Conservation (phyloP, 2,797 vertebrate species). For the Falco concolor region DNA sequence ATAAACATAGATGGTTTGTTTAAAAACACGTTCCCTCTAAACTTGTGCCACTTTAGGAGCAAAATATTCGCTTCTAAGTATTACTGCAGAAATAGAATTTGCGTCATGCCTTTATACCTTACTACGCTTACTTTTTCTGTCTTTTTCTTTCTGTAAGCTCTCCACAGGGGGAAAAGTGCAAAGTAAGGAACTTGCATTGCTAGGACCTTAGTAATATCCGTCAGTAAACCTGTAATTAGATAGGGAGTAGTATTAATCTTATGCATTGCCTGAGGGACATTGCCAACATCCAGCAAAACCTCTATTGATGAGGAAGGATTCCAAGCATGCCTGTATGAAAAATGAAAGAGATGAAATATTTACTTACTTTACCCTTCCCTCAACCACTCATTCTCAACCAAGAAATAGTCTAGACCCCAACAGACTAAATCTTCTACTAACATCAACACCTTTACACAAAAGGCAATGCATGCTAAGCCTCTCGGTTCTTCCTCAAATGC, state of each 20-base stretch:
- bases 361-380: slow-evolving; percentile 31
- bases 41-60: slow-evolving; percentile 48
- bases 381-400: not conserved
- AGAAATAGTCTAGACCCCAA: not conserved
- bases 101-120: slow-evolving; percentile 44
- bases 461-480: not conserved
- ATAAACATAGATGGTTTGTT: slow-evolving; percentile 53
- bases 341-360: slow-evolving; percentile 60
- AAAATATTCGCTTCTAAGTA: not conserved
- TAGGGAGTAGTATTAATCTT: slow-evolving; percentile 77
- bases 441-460: not conserved
- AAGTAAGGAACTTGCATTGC: slow-evolving; percentile 63
- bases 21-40: slow-evolving; percentile 43
- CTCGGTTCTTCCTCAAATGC: not conserved
- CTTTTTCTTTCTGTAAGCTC: slow-evolving; percentile 8
- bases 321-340: slow-evolving; percentile 67
- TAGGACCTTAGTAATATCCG: slow-evolving; percentile 80
- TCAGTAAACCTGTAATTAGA: slow-evolving; percentile 84
- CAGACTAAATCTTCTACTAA: not conserved
- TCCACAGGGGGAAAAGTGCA: slow-evolving; percentile 45
- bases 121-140: not conserved
- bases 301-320: slow-evolving; percentile 73
- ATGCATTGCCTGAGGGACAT: slow-evolving; percentile 66
- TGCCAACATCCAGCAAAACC: slow-evolving; percentile 62
- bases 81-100: slow-evolving; percentile 40